Evolutionary conservation across 2,113 vertebrate species (phyloP).

Genomic region (Atlantisia rogersi): DNA sequence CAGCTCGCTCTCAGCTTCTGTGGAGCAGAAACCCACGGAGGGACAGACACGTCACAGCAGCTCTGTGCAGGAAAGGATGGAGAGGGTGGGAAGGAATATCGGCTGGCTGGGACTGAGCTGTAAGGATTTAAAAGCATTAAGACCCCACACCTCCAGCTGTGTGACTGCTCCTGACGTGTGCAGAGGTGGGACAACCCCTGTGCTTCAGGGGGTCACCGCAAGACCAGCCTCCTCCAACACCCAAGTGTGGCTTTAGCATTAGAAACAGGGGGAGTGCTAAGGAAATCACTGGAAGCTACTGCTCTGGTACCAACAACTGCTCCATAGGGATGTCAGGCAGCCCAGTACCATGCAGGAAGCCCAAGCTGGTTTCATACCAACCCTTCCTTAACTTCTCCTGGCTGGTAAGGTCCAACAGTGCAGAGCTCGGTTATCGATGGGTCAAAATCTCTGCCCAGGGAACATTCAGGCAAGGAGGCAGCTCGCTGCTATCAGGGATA

Average conservation of each 20-base stretch:
- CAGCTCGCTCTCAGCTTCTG: not conserved
- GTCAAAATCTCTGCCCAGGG: not conserved
- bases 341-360: not conserved
- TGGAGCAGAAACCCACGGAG: not conserved
- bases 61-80: not conserved
- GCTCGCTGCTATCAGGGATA: not conserved
- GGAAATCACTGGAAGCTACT: not conserved
- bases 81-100: not conserved
- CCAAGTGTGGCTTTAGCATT: not conserved
- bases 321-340: not conserved
- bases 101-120: not conserved
- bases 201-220: not conserved
- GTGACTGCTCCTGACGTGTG: not conserved
- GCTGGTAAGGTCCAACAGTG: not conserved
- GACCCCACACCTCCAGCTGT: not conserved
- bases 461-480: rapidly evolving
- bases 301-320: not conserved
- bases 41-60: rapidly evolving
- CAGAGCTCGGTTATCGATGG: not conserved
- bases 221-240: not conserved
- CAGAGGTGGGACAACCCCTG: not conserved
- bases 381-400: not conserved
- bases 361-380: not conserved
- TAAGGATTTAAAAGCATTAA: not conserved
- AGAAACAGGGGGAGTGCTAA: not conserved